These are phyloP conservation scores for Carposina sasakii DNA, from an alignment of 1,140 invertebrate genomes.

Conservation along the genomic window DNA sequence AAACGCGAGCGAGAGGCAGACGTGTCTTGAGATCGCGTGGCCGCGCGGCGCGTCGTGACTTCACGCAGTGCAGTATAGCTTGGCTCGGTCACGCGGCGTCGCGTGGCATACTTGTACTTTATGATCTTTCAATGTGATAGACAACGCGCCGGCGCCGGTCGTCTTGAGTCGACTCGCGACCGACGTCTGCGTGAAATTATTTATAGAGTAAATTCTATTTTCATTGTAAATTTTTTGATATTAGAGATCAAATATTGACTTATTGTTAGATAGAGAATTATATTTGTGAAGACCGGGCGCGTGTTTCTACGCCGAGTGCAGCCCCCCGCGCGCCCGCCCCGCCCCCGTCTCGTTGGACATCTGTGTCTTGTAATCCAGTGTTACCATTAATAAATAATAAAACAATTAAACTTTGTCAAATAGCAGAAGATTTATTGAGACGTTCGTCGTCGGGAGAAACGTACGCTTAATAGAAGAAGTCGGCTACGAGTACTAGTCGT, in stretches of 20 bases:
- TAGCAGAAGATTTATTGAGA: conserved; percentile 50
- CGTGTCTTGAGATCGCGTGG: conserved; percentile 12
- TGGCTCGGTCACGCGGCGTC: conserved; percentile 10
- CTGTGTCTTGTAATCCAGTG: conserved; percentile 64
- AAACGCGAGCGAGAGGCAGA: conserved; percentile 31
- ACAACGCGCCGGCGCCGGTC: conserved; percentile 52
- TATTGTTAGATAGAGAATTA: conserved; percentile 69
- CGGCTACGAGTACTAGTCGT: conserved; percentile 43
- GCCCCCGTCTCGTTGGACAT: conserved; percentile 51
- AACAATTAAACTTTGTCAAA: conserved; percentile 59
- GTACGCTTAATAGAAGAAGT: conserved; percentile 65
- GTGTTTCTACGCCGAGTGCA: conserved; percentile 48
- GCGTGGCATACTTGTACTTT: conserved; percentile 42
- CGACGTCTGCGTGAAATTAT: conserved; percentile 56
- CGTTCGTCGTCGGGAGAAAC: conserved; percentile 61
- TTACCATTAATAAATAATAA: conserved; percentile 60
- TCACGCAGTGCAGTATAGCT: too few species aligned
- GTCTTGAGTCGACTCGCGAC: conserved; percentile 53
- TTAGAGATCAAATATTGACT: conserved; percentile 62
- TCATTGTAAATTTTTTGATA: conserved; percentile 71
- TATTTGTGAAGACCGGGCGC: conserved; percentile 57
- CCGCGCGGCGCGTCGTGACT: conserved; percentile 24
- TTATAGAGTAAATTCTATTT: conserved; percentile 72
- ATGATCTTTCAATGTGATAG: conserved; percentile 70
- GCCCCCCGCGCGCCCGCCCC: conserved; percentile 44